Percentiles rank a stretch among this genome's conserved stretches.
phyloP scores from a whole-genome alignment of 1,140 invertebrate genomes.

The Forficula auricularia region DNA sequence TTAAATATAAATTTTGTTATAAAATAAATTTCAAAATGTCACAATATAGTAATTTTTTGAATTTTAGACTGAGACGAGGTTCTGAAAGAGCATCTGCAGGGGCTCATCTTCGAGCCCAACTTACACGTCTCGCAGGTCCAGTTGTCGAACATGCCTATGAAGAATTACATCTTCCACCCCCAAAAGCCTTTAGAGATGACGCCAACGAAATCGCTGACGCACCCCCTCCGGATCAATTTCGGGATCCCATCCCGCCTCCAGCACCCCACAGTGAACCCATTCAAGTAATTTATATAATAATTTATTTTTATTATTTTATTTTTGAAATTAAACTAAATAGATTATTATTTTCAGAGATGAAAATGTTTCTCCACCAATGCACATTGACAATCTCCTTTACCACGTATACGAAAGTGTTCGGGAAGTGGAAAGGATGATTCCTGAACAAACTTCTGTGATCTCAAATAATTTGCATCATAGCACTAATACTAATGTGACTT shows the following conservation, averaged over 20 bases:
- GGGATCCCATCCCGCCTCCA: constrained; percentile 30
- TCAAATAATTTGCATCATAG: too few relatives aligned
- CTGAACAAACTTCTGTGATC: constrained; percentile 22
- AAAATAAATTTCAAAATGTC: too few relatives aligned
- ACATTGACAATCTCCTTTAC: constrained; percentile 58
- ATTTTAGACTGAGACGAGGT: too few relatives aligned
- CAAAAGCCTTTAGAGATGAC: constrained; percentile 66
- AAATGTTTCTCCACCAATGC: constrained; percentile 25
- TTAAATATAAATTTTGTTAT: too few relatives aligned
- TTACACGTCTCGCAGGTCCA: constrained; percentile 9
- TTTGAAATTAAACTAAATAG: too few relatives aligned
- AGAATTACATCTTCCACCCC: constrained; percentile 56
- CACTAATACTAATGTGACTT: too few relatives aligned
- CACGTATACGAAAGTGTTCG: constrained; percentile 58
- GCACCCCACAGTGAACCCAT: not conserved
- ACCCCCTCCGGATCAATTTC: constrained; percentile 46
- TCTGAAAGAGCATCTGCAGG: too few relatives aligned
- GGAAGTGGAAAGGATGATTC: constrained; percentile 26
- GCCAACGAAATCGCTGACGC: constrained; percentile 30
- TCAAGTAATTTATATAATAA: not conserved
- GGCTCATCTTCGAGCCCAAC: constrained; percentile 2
- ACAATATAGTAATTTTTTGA: too few relatives aligned
- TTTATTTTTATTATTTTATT: too few relatives aligned
- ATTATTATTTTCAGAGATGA: too few relatives aligned
- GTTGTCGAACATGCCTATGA: constrained; percentile 44